These are phyloP conservation scores for Heteromurus nitidus DNA, from an alignment of 2,888 invertebrate species.

Conservation along the genomic window DNA sequence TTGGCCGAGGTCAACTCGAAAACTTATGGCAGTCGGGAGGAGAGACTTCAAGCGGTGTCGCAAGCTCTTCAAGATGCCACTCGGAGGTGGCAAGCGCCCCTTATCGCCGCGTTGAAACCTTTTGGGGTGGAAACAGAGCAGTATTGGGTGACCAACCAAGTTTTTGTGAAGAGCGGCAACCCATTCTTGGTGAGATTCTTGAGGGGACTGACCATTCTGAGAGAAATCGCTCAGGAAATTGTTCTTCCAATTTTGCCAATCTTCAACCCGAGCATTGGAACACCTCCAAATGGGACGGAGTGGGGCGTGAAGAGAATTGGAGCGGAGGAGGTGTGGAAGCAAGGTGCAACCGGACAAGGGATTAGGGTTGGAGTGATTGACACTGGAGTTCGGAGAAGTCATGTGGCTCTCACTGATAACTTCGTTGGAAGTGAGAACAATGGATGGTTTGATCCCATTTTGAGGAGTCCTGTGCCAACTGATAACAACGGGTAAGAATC, in stretches of 20 bases:
- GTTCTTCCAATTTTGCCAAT: not conserved
- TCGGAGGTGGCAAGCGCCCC: not conserved
- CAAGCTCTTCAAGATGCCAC: not conserved
- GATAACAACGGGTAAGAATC: slow-evolving; percentile 36
- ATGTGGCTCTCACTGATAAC: slow-evolving; percentile 17
- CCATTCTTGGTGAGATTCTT: not conserved
- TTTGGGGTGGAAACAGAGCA: slow-evolving; percentile 18
- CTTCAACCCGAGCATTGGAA: not conserved
- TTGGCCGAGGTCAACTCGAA: not conserved
- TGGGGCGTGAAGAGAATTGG: slow-evolving; percentile 42
- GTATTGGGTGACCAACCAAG: slow-evolving; percentile 46
- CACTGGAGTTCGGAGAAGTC: slow-evolving; percentile 24
- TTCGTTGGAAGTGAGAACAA: slow-evolving; percentile 33
- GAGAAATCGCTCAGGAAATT: not conserved
- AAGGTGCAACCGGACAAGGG: slow-evolving; percentile 24
- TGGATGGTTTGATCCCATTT: slow-evolving; percentile 40
- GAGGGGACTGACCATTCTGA: not conserved
- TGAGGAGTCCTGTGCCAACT: not conserved
- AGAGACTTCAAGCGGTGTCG: not conserved
- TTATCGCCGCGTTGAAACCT: slow-evolving; percentile 9
- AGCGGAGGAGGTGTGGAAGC: slow-evolving; percentile 37
- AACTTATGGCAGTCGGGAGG: not conserved
- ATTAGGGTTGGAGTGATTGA: slow-evolving; percentile 37
- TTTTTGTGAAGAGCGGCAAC: slow-evolving; percentile 34
- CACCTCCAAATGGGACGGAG: slow-evolving; percentile 19